phyloP scores from a whole-genome alignment of 2,888 invertebrate species.

The Bruchidius siliquastri region DNA sequence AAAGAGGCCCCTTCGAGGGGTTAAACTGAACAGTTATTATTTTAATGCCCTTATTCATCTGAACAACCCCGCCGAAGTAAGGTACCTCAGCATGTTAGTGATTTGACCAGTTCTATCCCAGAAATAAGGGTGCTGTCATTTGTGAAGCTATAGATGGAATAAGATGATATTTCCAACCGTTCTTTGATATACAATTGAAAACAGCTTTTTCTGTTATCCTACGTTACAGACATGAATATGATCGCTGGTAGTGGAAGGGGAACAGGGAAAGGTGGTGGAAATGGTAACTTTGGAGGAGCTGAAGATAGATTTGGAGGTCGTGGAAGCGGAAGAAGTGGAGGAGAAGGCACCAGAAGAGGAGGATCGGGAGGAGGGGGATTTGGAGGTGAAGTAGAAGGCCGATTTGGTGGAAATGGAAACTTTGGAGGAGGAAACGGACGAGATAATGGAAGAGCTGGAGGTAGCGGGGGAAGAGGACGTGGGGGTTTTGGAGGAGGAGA shows the following conservation, averaged over 20 bases:
- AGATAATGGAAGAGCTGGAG: conserved; percentile 9
- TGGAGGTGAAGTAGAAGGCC: conserved; percentile 10
- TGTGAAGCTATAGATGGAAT: no score
- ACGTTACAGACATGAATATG: conserved; percentile 2
- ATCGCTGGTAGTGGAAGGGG: conserved; percentile 5
- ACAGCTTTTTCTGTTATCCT: no score
- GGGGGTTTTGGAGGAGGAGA: conserved; percentile 2
- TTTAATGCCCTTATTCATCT: no score
- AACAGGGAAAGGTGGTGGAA: conserved; percentile 3
- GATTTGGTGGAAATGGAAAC: conserved; percentile 9
- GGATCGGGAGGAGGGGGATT: conserved; percentile 8
- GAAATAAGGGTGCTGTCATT: no score
- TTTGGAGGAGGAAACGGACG: conserved; percentile 11
- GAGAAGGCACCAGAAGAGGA: conserved; percentile 1
- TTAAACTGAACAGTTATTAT: no score
- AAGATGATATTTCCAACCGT: no score
- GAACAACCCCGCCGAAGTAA: no score
- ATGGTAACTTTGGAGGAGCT: conserved; percentile 1
- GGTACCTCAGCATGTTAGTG: no score
- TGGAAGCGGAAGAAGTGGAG: not conserved
- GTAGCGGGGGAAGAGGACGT: conserved; percentile 5
- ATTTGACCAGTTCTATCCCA: no score
- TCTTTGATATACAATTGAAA: no score
- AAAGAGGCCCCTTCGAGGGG: no score
- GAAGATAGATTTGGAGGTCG: conserved; percentile 8